Conservation (phyloP, 2,113 vertebrate species). For the Macaca nemestrina region DNA sequence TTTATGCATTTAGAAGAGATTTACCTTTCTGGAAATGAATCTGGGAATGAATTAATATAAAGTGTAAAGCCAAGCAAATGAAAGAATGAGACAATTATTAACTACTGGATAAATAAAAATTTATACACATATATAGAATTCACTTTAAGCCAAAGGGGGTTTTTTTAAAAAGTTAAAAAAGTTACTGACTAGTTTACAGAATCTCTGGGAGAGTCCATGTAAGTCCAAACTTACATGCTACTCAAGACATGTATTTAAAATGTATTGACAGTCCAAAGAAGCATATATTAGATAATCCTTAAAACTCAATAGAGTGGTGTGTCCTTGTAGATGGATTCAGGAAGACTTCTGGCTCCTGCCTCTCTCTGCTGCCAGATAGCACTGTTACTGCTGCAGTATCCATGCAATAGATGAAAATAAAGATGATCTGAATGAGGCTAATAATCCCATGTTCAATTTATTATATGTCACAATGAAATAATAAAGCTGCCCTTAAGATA, state of each 20-base stretch:
- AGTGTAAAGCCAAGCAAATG: neutral
- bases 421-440: neutral
- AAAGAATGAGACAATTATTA: neutral
- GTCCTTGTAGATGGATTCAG: neutral
- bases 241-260: neutral
- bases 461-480: neutral
- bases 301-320: neutral
- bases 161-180: neutral
- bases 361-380: neutral
- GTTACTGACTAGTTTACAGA: neutral
- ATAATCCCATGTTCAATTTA: neutral
- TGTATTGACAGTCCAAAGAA: neutral
- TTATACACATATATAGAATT: neutral
- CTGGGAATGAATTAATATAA: neutral
- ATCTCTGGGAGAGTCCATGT: neutral
- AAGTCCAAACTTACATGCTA: neutral
- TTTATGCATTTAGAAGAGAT: conserved; percentile 15
- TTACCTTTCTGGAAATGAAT: conserved; percentile 34
- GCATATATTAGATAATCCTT: neutral
- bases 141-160: neutral
- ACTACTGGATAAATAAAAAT: neutral
- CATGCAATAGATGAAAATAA: neutral
- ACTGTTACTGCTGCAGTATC: neutral
- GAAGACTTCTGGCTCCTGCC: neutral
- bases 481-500: neutral